Evolutionary conservation across 2,113 vertebrate genomes (phyloP).

Genomic region (Herpailurus yagouaroundi): DNA sequence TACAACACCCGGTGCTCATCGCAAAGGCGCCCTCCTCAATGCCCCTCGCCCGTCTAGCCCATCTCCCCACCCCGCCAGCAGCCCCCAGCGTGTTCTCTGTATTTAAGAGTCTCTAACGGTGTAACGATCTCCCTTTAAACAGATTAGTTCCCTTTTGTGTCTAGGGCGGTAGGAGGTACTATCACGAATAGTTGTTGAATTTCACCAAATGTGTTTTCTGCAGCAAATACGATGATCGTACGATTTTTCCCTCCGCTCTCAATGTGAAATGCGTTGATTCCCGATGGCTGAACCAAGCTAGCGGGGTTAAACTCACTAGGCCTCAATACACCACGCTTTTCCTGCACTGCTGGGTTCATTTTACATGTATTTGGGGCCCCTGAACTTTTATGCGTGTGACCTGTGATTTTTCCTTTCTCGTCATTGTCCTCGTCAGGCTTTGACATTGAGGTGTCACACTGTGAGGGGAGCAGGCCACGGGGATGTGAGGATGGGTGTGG

Average conservation of each 20-base stretch:
- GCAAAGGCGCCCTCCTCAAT: too few relatives aligned
- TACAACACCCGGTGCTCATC: too few relatives aligned
- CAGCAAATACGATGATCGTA: rapidly evolving
- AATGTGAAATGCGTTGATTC: rapidly evolving
- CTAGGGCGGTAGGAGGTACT: too few relatives aligned
- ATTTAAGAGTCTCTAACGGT: too few relatives aligned
- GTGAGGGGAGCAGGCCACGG: too few relatives aligned
- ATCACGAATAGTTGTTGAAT: rapidly evolving
- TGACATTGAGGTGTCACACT: too few relatives aligned
- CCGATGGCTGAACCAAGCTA: too few relatives aligned
- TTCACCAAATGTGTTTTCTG: background rate
- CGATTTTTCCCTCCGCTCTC: rapidly evolving
- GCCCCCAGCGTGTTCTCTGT: too few relatives aligned
- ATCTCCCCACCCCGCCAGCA: too few relatives aligned
- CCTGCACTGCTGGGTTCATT: rapidly evolving
- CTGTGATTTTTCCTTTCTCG: rapidly evolving
- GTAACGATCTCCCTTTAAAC: background rate
- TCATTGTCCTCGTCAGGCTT: background rate
- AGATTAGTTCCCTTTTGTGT: too few relatives aligned
- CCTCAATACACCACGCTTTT: rapidly evolving
- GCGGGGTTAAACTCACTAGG: background rate
- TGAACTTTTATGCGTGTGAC: background rate
- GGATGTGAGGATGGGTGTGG: background rate
- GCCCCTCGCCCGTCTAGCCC: too few relatives aligned
- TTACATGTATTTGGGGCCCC: background rate